Evolutionary conservation across 2,797 vertebrate species (phyloP).

Genomic region (Ctenochaetus hawaiiensis): DNA sequence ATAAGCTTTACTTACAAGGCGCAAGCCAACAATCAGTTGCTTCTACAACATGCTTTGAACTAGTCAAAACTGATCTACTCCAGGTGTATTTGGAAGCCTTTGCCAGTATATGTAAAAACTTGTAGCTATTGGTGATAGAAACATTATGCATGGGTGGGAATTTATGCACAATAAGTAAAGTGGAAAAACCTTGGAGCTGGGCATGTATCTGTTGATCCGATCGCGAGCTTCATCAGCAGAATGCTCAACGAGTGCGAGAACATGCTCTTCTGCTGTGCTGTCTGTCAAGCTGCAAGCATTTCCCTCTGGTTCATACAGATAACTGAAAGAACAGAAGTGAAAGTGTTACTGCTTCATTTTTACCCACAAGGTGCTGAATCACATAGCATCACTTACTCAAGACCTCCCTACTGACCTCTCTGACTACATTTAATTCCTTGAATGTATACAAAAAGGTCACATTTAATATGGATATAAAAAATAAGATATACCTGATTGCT

Average conservation of each 20-base stretch:
- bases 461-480: background rate
- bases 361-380: background rate
- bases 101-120: background rate
- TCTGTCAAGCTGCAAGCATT: constrained; percentile 97
- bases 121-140: background rate
- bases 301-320: constrained; percentile 95
- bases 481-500: constrained; percentile 89
- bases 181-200: constrained; percentile 91
- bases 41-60: background rate
- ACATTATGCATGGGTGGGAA: background rate
- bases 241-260: constrained; percentile 96
- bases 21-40: background rate
- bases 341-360: background rate
- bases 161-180: background rate
- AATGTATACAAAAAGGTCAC: background rate
- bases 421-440: background rate
- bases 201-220: constrained; percentile 93
- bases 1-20: background rate
- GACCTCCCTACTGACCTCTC: background rate
- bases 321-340: constrained; percentile 79
- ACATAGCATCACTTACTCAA: background rate
- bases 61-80: background rate
- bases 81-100: background rate
- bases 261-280: constrained; percentile 98
- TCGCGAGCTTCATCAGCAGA: constrained; percentile 98